Evolutionary conservation across 1,140 invertebrate genomes (phyloP).

Genomic region (Onthophagus taurus): DNA sequence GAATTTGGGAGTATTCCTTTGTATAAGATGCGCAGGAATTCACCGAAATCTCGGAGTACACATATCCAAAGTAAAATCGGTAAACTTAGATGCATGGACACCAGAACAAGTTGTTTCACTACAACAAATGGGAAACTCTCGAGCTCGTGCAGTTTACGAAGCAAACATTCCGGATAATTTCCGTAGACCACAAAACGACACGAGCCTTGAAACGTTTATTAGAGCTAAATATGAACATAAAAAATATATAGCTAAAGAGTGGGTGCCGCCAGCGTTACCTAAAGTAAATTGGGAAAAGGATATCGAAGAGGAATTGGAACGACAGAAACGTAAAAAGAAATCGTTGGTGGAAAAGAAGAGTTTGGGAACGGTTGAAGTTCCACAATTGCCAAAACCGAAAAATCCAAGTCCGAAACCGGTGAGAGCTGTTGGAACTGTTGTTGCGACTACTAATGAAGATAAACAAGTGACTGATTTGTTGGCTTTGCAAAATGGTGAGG

Average conservation of each 20-base stretch:
- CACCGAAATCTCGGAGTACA: conserved; percentile 96
- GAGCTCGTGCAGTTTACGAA: conserved; percentile 93
- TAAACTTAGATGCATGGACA: conserved; percentile 97
- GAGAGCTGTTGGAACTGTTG: conserved; percentile 43
- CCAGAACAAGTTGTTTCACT: conserved; percentile 91
- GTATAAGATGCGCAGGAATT: conserved; percentile 96
- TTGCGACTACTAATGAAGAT: conserved; percentile 32
- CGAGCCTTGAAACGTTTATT: conserved; percentile 88
- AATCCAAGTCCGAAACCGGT: conserved; percentile 63
- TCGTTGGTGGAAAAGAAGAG: conserved; percentile 41
- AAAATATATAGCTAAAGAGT: conserved; percentile 95
- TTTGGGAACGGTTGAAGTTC: conserved; percentile 41
- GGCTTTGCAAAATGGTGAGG: conserved; percentile 52
- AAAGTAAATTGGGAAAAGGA: conserved; percentile 80
- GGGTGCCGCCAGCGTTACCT: conserved; percentile 77
- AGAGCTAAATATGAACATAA: conserved; percentile 97
- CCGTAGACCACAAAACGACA: conserved; percentile 88
- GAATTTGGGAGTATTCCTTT: conserved; percentile 97
- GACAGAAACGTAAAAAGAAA: conserved; percentile 67
- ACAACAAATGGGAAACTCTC: conserved; percentile 97
- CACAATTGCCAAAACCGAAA: conserved; percentile 48
- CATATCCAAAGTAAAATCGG: conserved; percentile 96
- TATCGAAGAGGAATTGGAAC: conserved; percentile 77
- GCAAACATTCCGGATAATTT: conserved; percentile 94
- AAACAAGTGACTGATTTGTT: conserved; percentile 46